Evolutionary conservation across 2,888 invertebrate genomes (phyloP).

Genomic region (Seladonia tumulorum): DNA sequence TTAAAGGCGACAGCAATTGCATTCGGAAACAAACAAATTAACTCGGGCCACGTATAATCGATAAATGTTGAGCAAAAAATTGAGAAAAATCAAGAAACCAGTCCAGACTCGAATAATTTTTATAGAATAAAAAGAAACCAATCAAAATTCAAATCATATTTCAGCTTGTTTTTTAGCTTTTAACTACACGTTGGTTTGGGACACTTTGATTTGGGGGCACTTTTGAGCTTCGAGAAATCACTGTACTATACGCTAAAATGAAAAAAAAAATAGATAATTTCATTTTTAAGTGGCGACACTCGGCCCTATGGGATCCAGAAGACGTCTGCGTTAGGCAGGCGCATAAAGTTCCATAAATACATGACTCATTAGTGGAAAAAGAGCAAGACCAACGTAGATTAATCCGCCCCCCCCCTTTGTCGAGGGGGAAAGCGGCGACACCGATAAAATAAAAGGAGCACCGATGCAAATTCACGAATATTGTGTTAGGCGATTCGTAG

Average conservation of each 20-base stretch:
- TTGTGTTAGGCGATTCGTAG: conserved; percentile 62
- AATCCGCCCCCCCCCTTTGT: conserved; percentile 46
- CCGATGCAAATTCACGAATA: conserved; percentile 65
- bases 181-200: too few relatives aligned
- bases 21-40: background rate
- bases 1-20: background rate
- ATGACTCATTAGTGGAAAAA: conserved; percentile 12
- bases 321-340: background rate
- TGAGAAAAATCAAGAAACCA: too few relatives aligned
- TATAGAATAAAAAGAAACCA: too few relatives aligned
- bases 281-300: too few relatives aligned
- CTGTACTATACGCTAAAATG: too few relatives aligned
- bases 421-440: conserved; percentile 21
- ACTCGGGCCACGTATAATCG: background rate
- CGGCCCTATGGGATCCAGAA: background rate
- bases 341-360: conserved; percentile 6
- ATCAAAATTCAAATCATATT: too few relatives aligned
- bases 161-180: too few relatives aligned
- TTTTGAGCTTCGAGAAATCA: too few relatives aligned
- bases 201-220: too few relatives aligned
- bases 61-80: background rate
- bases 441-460: conserved; percentile 47
- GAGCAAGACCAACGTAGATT: conserved; percentile 41
- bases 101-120: too few relatives aligned
- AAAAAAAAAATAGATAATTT: too few relatives aligned